phyloP scores from a whole-genome alignment of 1,140 invertebrate species.

The Bombus sibiricus region DNA sequence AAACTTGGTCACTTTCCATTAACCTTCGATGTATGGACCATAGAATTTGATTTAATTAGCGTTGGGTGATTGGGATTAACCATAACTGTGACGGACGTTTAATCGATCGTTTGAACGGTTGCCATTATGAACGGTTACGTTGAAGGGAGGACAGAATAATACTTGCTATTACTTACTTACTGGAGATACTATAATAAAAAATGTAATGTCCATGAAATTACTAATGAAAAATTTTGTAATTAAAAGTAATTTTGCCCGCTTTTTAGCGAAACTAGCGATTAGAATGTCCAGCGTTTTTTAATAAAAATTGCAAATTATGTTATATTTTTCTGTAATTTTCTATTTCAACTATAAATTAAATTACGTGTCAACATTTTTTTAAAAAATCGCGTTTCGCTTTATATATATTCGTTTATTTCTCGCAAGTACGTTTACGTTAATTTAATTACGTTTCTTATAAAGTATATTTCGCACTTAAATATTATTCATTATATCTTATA shows the following conservation, averaged over 20 bases:
- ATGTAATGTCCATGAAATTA: background rate
- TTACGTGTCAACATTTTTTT: no score
- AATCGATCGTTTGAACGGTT: constrained; percentile 15
- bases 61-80: constrained; percentile 4
- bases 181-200: no score
- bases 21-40: constrained; percentile 45
- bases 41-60: constrained; percentile 32
- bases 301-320: background rate
- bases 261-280: background rate
- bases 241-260: background rate
- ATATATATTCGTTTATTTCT: background rate
- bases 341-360: no score
- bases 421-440: background rate
- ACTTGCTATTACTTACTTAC: background rate
- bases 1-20: constrained; percentile 51
- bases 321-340: no score
- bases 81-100: background rate
- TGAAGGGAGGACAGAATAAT: background rate
- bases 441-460: background rate
- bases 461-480: background rate
- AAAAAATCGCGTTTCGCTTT: no score
- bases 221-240: background rate
- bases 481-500: background rate
- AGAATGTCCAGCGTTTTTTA: accelerated
- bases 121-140: background rate